Evolutionary conservation across 2,797 vertebrate genomes (phyloP).

Genomic region (Rhynchotus rufescens): DNA sequence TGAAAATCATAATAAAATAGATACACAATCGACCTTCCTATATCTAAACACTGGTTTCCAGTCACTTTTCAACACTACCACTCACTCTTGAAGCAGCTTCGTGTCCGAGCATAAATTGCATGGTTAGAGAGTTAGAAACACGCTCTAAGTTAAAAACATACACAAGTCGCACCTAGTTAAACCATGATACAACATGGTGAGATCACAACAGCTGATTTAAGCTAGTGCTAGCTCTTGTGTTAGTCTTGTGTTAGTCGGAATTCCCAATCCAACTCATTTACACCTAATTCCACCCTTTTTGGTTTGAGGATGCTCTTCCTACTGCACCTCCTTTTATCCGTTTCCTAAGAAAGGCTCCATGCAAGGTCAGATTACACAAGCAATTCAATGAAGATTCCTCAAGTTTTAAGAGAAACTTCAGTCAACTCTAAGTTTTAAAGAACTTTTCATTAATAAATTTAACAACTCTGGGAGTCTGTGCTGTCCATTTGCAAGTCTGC

Average conservation of each 20-base stretch:
- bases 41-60: background rate
- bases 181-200: rapidly evolving
- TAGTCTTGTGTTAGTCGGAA: background rate
- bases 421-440: rapidly evolving
- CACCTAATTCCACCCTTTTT: background rate
- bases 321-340: background rate
- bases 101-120: background rate
- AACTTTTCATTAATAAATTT: background rate
- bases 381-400: rapidly evolving
- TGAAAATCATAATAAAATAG: background rate
- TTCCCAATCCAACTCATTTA: background rate
- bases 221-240: rapidly evolving
- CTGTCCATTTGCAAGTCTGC: rapidly evolving
- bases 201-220: rapidly evolving
- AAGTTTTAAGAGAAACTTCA: background rate
- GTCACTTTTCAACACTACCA: rapidly evolving
- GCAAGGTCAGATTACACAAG: rapidly evolving
- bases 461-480: rapidly evolving
- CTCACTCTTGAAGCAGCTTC: background rate
- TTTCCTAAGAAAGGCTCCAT: rapidly evolving
- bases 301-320: background rate
- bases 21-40: background rate
- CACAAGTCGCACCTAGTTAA: background rate
- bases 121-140: background rate
- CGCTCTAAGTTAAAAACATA: rapidly evolving